Conservation (phyloP, 2,113 vertebrate genomes). For the Lucifuga dentata region DNA sequence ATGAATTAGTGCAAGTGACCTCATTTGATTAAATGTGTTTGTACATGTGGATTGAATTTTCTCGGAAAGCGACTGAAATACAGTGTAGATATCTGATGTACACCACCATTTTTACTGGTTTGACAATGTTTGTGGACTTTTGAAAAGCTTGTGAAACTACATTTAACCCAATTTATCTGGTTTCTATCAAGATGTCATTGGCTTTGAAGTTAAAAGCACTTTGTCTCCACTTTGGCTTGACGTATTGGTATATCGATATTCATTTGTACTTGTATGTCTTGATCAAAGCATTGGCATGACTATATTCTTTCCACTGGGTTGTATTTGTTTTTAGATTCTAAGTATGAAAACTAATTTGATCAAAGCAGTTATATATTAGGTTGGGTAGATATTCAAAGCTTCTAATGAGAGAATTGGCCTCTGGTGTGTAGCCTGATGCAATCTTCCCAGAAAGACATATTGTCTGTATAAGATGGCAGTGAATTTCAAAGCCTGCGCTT, state of each 20-base stretch:
- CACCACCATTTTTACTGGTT: conserved; percentile 7
- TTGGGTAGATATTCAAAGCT: conserved; percentile 14
- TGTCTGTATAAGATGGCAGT: not conserved
- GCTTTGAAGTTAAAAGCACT: conserved; percentile 55
- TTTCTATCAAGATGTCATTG: conserved; percentile 1
- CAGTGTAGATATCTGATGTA: conserved; percentile 24
- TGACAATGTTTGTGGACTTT: not conserved
- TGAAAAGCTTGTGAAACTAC: not conserved
- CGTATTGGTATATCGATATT: conserved; percentile 51
- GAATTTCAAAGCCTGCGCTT: conserved; percentile 3
- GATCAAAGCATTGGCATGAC: conserved; percentile 64
- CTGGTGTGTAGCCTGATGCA: conserved; percentile 7
- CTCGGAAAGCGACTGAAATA: conserved; percentile 17
- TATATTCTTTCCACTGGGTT: conserved; percentile 36
- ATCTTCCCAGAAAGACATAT: conserved; percentile 7
- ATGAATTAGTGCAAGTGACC: conserved; percentile 54
- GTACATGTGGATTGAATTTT: conserved; percentile 13
- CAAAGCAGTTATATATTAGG: conserved; percentile 40
- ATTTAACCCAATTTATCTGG: conserved; percentile 19
- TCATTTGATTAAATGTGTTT: conserved; percentile 52
- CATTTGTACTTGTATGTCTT: conserved; percentile 44
- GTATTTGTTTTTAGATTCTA: conserved; percentile 45
- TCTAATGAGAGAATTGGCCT: conserved; percentile 50
- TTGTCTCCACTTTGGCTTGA: conserved; percentile 34
- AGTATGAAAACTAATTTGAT: conserved; percentile 51